These are phyloP conservation scores for Calliopum simillimum DNA, from an alignment of 2,888 invertebrate species.

Conservation along the genomic window DNA sequence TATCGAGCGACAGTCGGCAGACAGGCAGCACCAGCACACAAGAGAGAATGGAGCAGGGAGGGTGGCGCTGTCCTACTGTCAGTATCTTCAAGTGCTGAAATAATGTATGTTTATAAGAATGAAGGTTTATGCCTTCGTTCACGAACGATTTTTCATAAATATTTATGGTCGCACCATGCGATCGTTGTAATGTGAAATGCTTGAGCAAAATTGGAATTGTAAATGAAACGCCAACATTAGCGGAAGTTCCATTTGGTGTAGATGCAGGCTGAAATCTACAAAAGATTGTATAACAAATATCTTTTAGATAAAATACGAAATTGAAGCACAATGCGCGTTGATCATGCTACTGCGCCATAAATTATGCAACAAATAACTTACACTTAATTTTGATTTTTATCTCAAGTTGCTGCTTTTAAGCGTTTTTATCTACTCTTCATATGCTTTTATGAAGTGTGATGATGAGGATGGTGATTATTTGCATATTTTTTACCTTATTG, in stretches of 20 bases:
- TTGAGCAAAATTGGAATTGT: slow-evolving; percentile 60
- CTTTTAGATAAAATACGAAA: neutral
- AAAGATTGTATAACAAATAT: too few relatives aligned
- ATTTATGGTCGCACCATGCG: slow-evolving; percentile 35
- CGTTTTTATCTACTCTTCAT: neutral
- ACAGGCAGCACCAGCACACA: neutral
- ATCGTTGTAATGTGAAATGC: slow-evolving; percentile 57
- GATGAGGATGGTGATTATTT: slow-evolving; percentile 29
- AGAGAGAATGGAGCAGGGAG: neutral
- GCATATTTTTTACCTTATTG: slow-evolving; percentile 22
- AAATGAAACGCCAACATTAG: slow-evolving; percentile 53
- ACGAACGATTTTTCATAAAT: slow-evolving; percentile 23
- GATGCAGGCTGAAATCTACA: slow-evolving; percentile 27
- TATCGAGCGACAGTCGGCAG: slow-evolving; percentile 49
- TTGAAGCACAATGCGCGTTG: slow-evolving; percentile 2
- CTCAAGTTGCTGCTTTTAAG: slow-evolving; percentile 15
- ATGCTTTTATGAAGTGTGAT: slow-evolving; percentile 31
- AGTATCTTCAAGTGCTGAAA: slow-evolving; percentile 4
- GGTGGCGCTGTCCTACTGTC: neutral
- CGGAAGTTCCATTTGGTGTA: slow-evolving; percentile 44
- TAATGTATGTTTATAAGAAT: neutral
- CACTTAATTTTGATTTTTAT: slow-evolving; percentile 25
- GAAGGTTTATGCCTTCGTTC: too few relatives aligned
- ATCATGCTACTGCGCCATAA: slow-evolving; percentile 32
- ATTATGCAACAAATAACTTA: slow-evolving; percentile 39